phyloP scores from a whole-genome alignment of 2,888 invertebrate genomes.

The Acleris literana region DNA sequence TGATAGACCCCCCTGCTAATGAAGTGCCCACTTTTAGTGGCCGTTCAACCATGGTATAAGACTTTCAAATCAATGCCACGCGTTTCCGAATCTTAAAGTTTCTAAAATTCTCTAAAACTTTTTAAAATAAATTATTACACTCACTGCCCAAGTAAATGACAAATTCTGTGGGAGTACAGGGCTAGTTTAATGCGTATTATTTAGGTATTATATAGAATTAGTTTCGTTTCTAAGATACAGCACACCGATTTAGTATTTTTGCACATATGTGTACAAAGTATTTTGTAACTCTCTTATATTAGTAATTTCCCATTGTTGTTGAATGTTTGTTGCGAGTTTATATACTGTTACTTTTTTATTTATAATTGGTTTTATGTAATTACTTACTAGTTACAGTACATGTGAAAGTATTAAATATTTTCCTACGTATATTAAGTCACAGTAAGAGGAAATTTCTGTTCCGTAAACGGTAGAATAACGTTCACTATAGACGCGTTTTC shows the following conservation, averaged over 20 bases:
- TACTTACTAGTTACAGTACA: conserved; percentile 11
- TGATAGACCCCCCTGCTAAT: conserved; percentile 69
- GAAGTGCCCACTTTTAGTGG: conserved; percentile 71
- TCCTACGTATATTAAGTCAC: conserved; percentile 51
- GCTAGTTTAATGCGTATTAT: conserved; percentile 23
- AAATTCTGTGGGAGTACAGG: conserved; percentile 45
- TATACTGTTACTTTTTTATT: conserved; percentile 36
- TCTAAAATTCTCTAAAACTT: neutral
- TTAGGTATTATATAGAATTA: conserved; percentile 14
- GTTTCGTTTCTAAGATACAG: conserved; percentile 24
- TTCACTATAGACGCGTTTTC: conserved; percentile 48
- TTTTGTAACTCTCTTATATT: conserved; percentile 13
- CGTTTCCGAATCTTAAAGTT: conserved; percentile 12
- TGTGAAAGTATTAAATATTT: conserved; percentile 37
- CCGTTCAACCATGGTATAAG: conserved; percentile 77
- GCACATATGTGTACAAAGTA: conserved; percentile 42
- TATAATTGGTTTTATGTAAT: conserved; percentile 29
- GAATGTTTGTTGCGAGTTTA: conserved; percentile 48
- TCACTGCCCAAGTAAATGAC: conserved; percentile 60
- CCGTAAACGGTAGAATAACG: conserved; percentile 72
- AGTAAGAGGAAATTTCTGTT: conserved; percentile 82
- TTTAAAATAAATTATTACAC: conserved; percentile 15
- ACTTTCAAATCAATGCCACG: neutral
- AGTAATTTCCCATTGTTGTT: conserved; percentile 64
- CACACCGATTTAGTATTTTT: conserved; percentile 49